Evolutionary conservation across 2,797 vertebrate species (phyloP).

Genomic region (Austrolebias charrua): DNA sequence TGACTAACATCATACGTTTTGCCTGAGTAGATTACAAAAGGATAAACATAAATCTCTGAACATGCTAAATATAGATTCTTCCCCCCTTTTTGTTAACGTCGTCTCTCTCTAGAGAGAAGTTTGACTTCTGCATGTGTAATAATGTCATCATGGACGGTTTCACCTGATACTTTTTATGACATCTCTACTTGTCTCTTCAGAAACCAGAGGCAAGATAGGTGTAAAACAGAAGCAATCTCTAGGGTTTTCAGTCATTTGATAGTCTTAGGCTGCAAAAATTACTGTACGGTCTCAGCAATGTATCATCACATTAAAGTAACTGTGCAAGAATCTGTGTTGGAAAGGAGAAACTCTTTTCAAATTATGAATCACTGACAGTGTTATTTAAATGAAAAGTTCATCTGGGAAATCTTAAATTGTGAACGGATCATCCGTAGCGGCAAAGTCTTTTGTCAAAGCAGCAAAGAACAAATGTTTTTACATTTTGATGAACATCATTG

Average conservation of each 20-base stretch:
- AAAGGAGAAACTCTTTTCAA: slow-evolving; percentile 5
- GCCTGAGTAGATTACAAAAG: neutral
- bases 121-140: slow-evolving; percentile 49
- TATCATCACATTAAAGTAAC: slow-evolving; percentile 26
- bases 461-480: no score
- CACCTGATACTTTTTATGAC: slow-evolving; percentile 39
- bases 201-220: slow-evolving; percentile 35
- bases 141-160: slow-evolving; percentile 60
- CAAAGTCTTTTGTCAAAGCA: neutral
- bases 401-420: neutral
- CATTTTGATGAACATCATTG: no score
- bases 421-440: neutral
- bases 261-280: slow-evolving; percentile 37
- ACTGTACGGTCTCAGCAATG: slow-evolving; percentile 25
- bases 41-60: neutral
- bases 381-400: neutral
- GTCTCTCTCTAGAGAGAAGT: slow-evolving; percentile 12
- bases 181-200: slow-evolving; percentile 29
- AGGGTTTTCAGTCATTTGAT: slow-evolving; percentile 30
- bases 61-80: neutral
- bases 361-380: neutral
- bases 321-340: slow-evolving; percentile 15
- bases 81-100: neutral
- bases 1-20: rapidly evolving
- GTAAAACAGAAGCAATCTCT: slow-evolving; percentile 39